phyloP scores from a whole-genome alignment of 2,888 invertebrate genomes.

The Quadroppia sp. region DNA sequence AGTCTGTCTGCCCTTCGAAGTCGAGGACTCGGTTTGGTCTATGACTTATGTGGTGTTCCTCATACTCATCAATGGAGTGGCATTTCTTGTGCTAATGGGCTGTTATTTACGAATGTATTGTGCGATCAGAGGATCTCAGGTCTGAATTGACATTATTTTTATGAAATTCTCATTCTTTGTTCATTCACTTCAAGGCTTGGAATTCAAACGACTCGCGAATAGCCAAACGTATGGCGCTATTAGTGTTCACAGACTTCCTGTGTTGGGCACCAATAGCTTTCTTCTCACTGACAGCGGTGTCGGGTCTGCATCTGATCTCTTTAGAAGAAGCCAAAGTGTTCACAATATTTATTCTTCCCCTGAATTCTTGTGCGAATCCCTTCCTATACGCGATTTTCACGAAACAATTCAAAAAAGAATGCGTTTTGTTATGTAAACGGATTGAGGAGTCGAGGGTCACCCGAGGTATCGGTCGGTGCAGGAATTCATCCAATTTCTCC shows the following conservation, averaged over 20 bases:
- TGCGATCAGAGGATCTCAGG: constrained; percentile 80
- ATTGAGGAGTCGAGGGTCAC: constrained; percentile 91
- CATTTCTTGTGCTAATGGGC: constrained; percentile 88
- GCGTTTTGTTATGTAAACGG: constrained; percentile 89
- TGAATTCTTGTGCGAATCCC: constrained; percentile 96
- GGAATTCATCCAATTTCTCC: constrained; percentile 80
- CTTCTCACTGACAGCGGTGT: constrained; percentile 86
- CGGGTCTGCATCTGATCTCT: constrained; percentile 82
- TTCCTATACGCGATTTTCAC: constrained; percentile 96
- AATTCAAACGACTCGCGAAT: constrained; percentile 94
- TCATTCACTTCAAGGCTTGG: constrained; percentile 59
- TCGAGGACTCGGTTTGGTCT: constrained; percentile 68
- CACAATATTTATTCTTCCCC: constrained; percentile 89
- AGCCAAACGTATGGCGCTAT: constrained; percentile 90
- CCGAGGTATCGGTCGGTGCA: constrained; percentile 75
- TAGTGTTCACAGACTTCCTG: constrained; percentile 93
- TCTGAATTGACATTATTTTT: background rate
- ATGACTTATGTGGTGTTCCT: constrained; percentile 83
- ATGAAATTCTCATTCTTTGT: background rate
- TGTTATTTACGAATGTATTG: constrained; percentile 97
- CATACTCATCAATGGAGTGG: constrained; percentile 85
- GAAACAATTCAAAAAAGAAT: constrained; percentile 96
- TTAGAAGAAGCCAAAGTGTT: constrained; percentile 90
- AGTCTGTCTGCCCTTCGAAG: constrained; percentile 93
- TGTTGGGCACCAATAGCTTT: constrained; percentile 99